Conservation (phyloP, 1,140 invertebrate genomes). For the Portunus trituberculatus region DNA sequence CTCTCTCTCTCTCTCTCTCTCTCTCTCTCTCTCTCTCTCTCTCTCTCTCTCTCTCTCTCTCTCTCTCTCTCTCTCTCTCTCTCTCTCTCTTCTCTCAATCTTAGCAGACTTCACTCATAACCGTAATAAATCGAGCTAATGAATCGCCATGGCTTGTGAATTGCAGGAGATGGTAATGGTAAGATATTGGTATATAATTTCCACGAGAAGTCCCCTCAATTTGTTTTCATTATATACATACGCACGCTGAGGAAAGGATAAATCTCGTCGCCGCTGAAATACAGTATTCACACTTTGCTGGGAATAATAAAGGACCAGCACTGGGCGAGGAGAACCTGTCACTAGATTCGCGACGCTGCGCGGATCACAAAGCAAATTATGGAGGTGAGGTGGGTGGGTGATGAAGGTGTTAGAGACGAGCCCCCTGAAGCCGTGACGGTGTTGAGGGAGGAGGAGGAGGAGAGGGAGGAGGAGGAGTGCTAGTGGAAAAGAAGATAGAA, state of each 20-base stretch:
- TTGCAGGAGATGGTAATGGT: background rate
- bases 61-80: too few species aligned
- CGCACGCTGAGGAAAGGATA: background rate
- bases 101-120: background rate
- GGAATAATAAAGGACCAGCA: background rate
- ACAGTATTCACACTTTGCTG: background rate
- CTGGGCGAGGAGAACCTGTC: background rate
- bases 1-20: too few species aligned
- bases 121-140: background rate
- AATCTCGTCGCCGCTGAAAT: background rate
- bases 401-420: background rate
- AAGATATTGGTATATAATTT: background rate
- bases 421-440: background rate
- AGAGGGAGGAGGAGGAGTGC: background rate
- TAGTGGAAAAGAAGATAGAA: background rate
- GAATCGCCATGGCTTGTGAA: background rate
- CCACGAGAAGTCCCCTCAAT: slow-evolving; percentile 1
- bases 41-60: too few species aligned
- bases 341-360: slow-evolving; percentile 8
- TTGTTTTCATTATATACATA: slow-evolving; percentile 25
- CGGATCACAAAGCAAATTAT: slow-evolving; percentile 12
- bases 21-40: too few species aligned
- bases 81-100: too few species aligned
- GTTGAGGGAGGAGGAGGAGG: background rate
- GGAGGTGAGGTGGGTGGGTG: background rate